Percentiles rank a stretch among this genome's conserved stretches.
Conservation (phyloP, 2,113 vertebrate species). For the Ptychochromis oligacanthus region DNA sequence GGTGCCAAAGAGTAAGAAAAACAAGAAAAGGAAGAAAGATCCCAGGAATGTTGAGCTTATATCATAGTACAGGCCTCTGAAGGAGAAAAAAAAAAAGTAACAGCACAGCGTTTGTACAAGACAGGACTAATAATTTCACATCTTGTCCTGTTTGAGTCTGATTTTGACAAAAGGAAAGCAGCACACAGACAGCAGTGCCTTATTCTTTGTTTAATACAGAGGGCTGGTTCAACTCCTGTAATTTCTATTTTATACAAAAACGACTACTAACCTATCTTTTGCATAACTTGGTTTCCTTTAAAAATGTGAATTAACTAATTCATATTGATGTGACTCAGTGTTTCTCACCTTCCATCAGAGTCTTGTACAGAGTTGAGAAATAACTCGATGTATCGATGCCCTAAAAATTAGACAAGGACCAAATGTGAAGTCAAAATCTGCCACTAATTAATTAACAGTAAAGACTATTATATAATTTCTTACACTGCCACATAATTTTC, state of each 20-base stretch:
- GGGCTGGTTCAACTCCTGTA: too few relatives aligned
- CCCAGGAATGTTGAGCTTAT: too few relatives aligned
- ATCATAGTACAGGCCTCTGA: background rate
- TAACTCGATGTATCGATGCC: conserved; percentile 85
- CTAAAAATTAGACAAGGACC: conserved; percentile 68
- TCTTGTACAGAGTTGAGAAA: conserved; percentile 83
- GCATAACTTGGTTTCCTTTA: background rate
- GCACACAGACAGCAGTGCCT: too few relatives aligned
- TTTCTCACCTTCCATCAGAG: conserved; percentile 11
- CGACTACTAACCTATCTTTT: rapidly evolving
- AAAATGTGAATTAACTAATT: background rate
- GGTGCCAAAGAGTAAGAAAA: too few relatives aligned
- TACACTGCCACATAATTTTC: too few relatives aligned
- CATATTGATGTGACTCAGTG: background rate
- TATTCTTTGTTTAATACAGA: too few relatives aligned
- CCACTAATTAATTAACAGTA: background rate
- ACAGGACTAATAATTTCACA: too few relatives aligned
- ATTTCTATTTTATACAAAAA: background rate
- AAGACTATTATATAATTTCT: background rate
- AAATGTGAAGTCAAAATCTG: background rate
- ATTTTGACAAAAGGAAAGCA: too few relatives aligned
- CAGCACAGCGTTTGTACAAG: too few relatives aligned
- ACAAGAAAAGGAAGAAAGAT: too few relatives aligned
- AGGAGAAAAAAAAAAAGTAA: too few relatives aligned
- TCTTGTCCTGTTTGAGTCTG: too few relatives aligned